Conservation (phyloP, 2,888 invertebrate genomes). For the Metallyticus violacea region DNA sequence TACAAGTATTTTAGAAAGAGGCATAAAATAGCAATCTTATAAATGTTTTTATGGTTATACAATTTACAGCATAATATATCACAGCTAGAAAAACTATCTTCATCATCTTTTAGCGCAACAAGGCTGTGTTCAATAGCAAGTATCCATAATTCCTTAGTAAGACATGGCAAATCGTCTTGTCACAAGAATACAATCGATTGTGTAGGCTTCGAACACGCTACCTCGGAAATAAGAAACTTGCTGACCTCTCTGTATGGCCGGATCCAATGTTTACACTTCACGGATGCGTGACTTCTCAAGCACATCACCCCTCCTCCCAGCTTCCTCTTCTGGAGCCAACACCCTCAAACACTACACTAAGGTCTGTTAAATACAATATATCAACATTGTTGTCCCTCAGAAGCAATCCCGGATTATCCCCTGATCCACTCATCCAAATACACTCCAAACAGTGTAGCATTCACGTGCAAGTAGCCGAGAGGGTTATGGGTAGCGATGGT, state of each 20-base stretch:
- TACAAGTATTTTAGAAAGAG: too few relatives aligned
- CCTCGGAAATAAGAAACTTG: too few relatives aligned
- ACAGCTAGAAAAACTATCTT: too few relatives aligned
- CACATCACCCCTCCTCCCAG: not conserved
- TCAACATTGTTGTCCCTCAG: not conserved
- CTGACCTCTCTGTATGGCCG: not conserved
- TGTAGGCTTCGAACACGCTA: too few relatives aligned
- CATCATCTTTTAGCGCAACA: too few relatives aligned
- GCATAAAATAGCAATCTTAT: too few relatives aligned
- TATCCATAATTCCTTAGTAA: too few relatives aligned
- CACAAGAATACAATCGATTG: too few relatives aligned
- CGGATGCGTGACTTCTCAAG: not conserved
- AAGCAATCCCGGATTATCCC: not conserved
- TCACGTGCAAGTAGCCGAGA: not conserved
- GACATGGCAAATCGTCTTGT: too few relatives aligned
- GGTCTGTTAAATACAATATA: constrained; percentile 6
- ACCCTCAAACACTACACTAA: not conserved
- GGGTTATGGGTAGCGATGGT: not conserved
- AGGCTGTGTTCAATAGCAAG: too few relatives aligned
- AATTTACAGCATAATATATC: too few relatives aligned
- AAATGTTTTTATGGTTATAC: too few relatives aligned
- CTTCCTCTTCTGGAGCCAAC: not conserved
- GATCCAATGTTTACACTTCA: not conserved
- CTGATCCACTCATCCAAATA: constrained; percentile 7
- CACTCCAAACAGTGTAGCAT: not conserved